Evolutionary conservation across 2,888 invertebrate genomes (phyloP), one percentile per base, ranked within the genome.

Genomic region (Brachynemurus nebulosus): DNA sequence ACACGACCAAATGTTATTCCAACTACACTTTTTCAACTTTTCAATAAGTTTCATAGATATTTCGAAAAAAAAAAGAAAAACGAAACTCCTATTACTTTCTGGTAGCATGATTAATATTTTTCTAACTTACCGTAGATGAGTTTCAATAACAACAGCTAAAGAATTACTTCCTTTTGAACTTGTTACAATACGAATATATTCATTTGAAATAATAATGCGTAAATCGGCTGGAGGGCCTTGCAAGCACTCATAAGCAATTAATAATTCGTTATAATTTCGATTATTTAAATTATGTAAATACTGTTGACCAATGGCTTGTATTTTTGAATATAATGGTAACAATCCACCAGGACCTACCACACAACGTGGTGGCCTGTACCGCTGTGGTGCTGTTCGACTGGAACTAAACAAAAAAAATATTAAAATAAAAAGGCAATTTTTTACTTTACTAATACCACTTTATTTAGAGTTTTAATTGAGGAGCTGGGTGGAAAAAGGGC

Each of bases 181-280:
- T 7, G 79, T 78, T 55, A 85, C 73, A 54, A 86, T 80, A 51
- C 85, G 73, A 45, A 89, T 74, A 56, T 75, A 71, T 52, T 76
- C 70, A 58, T 78, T 82, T 33, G 86, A 84, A 37, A 89, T 78
- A 51, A 90, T 73, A 52, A 84, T 84, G 55, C 82, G 76, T 54
- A 91, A 72, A 65, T 90, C 89, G 62, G 85, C 86, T 41, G 80
- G 71, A 47, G 80, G 76, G 56, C 73, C 76, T 47, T 82, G 75
- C 51, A 88, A 66, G 53, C 76, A 72, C 60, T 91, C 89, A 63
- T 85, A 85, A 5, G 86, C 86, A 54, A 93, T 80, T 55, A 90
- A 79, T 61, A 79, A 73, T 67, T 90, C 91, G 14, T 67, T 63
- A 61, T 80, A 82, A 62, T 82, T 77, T 41, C 78, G 66, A 48